Percentiles rank a stretch among this genome's conserved stretches.
These are phyloP conservation scores for Tyrophagus putrescentiae DNA, from an alignment of 1,140 invertebrate species.

Conservation along the genomic window DNA sequence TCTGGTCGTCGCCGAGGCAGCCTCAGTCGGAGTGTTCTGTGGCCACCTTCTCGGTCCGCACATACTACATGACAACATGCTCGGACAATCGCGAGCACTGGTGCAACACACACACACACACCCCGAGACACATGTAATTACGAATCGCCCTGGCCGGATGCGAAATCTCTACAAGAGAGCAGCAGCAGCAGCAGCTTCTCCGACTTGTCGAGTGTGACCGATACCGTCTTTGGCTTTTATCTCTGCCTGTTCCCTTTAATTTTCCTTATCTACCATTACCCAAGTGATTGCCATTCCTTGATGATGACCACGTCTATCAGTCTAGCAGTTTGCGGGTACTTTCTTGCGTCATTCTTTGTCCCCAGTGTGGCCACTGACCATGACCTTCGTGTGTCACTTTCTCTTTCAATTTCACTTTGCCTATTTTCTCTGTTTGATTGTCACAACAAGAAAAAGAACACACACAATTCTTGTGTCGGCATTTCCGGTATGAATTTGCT, in stretches of 20 bases:
- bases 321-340: neutral
- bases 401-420: too few relatives aligned
- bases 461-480: too few relatives aligned
- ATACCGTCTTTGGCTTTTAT: constrained; percentile 5
- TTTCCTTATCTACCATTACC: constrained; percentile 8
- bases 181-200: too few relatives aligned
- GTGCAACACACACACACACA: neutral
- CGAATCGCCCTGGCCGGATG: constrained; percentile 2
- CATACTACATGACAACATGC: too few relatives aligned
- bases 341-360: neutral
- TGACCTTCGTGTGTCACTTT: constrained; percentile 14
- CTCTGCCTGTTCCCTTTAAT: neutral
- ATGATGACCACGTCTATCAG: neutral
- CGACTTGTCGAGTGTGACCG: constrained; percentile 11
- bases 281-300: constrained; percentile 2
- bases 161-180: neutral
- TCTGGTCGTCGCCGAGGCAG: neutral
- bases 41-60: too few relatives aligned
- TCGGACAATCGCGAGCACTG: neutral
- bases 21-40: too few relatives aligned
- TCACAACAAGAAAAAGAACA: too few relatives aligned
- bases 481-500: too few relatives aligned
- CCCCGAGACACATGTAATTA: neutral
- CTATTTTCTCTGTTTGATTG: too few relatives aligned
- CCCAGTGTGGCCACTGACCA: constrained; percentile 4